These are phyloP conservation scores for Gastrophryne carolinensis DNA, from an alignment of 2,797 vertebrate genomes.

Conservation along the genomic window DNA sequence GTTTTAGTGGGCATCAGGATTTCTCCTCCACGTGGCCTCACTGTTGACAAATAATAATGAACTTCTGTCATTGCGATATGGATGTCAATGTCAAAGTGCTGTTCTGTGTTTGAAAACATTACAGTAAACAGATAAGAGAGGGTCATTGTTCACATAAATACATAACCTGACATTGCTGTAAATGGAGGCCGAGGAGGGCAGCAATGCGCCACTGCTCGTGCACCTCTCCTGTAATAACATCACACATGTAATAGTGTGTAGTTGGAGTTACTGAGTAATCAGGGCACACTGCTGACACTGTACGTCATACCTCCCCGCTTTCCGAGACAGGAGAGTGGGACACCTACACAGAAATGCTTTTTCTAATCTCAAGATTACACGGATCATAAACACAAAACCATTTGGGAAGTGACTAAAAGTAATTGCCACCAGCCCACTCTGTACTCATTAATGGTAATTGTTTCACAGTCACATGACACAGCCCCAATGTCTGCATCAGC, in stretches of 20 bases:
- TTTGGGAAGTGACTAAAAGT: no score
- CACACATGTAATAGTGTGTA: constrained; percentile 7
- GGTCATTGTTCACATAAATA: background rate
- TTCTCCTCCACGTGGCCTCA: no score
- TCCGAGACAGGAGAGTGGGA: no score
- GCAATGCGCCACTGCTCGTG: background rate
- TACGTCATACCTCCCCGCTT: no score
- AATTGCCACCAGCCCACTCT: no score
- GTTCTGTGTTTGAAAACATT: background rate
- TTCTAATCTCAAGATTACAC: no score
- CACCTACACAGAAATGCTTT: no score
- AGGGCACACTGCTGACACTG: background rate
- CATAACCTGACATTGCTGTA: background rate
- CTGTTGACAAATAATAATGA: background rate
- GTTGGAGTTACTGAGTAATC: background rate
- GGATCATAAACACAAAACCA: no score
- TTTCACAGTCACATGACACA: no score
- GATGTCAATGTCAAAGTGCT: background rate
- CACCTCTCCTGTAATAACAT: background rate
- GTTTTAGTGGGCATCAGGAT: no score
- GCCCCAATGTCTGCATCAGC: no score
- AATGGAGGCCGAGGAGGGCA: background rate
- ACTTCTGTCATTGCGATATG: background rate
- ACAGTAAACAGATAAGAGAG: background rate
- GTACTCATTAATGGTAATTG: no score